These are phyloP conservation scores for Saimiri boliviensis DNA, from an alignment of 2,113 vertebrate species.

Conservation along the genomic window DNA sequence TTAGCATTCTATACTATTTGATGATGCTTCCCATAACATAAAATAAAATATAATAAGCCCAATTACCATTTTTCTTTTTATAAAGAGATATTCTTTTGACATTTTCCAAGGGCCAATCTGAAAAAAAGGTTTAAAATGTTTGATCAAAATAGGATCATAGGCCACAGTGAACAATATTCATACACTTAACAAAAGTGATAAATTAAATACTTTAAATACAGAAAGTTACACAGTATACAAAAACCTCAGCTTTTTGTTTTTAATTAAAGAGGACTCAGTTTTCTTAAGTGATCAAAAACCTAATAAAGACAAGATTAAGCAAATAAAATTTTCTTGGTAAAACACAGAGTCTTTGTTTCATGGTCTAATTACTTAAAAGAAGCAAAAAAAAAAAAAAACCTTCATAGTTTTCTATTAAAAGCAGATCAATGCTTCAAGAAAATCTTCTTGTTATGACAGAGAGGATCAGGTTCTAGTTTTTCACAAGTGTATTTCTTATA, in stretches of 20 bases:
- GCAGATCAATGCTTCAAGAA: not conserved
- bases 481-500: not conserved
- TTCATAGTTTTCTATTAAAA: not conserved
- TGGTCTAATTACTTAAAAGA: not conserved
- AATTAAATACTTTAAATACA: not conserved
- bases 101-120: not conserved
- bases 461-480: not conserved
- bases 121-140: not conserved
- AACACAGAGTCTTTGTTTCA: not conserved
- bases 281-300: not conserved
- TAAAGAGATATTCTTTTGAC: not conserved
- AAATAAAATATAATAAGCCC: not conserved
- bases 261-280: not conserved
- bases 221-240: not conserved
- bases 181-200: not conserved
- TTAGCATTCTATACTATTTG: not conserved
- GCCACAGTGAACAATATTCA: not conserved
- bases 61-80: not conserved
- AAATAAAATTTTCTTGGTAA: not conserved
- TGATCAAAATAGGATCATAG: not conserved
- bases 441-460: not conserved
- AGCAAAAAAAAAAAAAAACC: not conserved
- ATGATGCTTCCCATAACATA: not conserved
- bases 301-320: not conserved
- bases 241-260: not conserved